These are phyloP conservation scores for Halcyon badia DNA, from an alignment of 2,797 vertebrate species.

Conservation along the genomic window DNA sequence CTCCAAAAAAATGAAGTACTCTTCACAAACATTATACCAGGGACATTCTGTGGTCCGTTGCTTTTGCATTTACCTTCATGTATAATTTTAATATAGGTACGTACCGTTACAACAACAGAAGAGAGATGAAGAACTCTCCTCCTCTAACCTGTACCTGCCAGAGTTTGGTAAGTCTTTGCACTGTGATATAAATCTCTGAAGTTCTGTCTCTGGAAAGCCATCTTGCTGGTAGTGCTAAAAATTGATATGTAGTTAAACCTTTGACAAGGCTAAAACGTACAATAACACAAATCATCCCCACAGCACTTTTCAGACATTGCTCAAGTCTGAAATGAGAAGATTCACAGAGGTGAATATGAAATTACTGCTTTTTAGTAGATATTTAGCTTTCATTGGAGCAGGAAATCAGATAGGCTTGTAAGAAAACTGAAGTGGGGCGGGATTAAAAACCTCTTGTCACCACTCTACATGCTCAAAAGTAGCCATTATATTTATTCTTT, in stretches of 20 bases:
- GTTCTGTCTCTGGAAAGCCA: conserved; percentile 86
- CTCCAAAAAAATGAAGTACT: neutral
- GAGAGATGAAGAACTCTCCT: conserved; percentile 74
- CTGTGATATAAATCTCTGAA: conserved; percentile 88
- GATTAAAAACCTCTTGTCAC: neutral
- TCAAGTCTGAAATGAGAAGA: neutral
- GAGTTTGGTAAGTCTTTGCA: conserved; percentile 89
- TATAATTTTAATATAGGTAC: neutral
- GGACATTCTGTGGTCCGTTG: neutral
- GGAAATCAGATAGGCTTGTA: neutral
- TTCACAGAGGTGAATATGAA: neutral
- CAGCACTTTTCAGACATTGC: neutral
- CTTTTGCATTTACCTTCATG: neutral
- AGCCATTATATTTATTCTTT: neutral
- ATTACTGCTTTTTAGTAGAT: neutral
- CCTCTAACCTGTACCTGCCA: conserved; percentile 84
- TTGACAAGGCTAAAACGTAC: neutral
- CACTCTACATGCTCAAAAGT: neutral
- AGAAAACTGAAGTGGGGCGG: neutral
- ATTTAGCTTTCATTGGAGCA: neutral
- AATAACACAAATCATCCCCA: neutral
- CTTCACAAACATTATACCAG: neutral
- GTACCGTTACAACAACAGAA: conserved; percentile 83
- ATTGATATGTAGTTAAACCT: neutral
- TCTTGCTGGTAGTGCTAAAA: conserved; percentile 89